A percentile compares a stretch with the other conserved stretches of the same genome.
phyloP scores from a whole-genome alignment of 2,113 vertebrate species.

The Indri indri region DNA sequence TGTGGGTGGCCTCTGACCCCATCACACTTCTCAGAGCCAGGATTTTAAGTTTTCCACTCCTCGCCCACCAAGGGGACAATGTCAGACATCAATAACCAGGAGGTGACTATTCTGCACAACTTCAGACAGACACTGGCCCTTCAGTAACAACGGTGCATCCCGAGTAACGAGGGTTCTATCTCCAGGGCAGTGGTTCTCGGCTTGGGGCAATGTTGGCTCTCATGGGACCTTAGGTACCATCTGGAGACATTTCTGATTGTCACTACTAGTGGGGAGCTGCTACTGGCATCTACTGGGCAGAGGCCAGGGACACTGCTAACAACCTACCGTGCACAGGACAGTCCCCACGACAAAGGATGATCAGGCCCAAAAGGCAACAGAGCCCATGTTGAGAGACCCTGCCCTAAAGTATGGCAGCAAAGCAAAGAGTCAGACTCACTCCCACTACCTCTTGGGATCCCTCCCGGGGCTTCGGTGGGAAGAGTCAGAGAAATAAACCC shows the following conservation, averaged over 20 bases:
- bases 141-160: no score
- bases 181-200: not conserved
- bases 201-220: no score
- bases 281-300: not conserved
- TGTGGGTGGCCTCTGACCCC: no score
- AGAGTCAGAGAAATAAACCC: not conserved
- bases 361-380: fast-evolving
- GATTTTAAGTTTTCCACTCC: not conserved
- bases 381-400: fast-evolving
- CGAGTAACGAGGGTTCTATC: not conserved
- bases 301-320: not conserved
- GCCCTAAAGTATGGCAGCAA: no score
- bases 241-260: not conserved
- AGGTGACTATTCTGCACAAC: fast-evolving
- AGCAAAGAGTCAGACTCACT: not conserved
- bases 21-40: fast-evolving
- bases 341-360: fast-evolving
- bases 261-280: not conserved
- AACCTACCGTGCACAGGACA: fast-evolving
- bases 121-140: not conserved
- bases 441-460: not conserved
- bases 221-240: fast-evolving
- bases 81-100: not conserved
- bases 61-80: not conserved
- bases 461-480: not conserved